Base-by-base conservation (phyloP, 2,888 invertebrate genomes). In the Apomyelois bistriatella region DNA sequence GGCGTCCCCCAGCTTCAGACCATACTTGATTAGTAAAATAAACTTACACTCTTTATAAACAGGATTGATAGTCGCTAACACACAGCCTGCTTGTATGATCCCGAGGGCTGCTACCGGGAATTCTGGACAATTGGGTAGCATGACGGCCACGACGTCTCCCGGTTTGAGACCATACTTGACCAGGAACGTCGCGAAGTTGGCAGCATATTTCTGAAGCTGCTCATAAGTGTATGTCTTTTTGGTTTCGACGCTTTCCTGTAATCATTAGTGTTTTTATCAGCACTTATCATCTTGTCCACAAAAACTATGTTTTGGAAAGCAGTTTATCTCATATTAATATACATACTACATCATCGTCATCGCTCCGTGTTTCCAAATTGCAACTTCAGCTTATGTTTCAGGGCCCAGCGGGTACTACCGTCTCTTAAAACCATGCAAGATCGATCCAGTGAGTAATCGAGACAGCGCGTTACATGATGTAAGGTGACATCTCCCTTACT, bases 41-140 rank as follows among this genome's bases (percentile, higher is more conserved):
- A 50, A 65, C 85, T 85, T 70, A 92, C 92, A 84, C 61, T 92
- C 88, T 59, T 94, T 96, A 68, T 95, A 96, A 62, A 92, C 81
- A 17, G 95, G 95, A 84, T 96, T 96, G n/a, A 95, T 85, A 0
- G 95, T 93, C 0, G 95, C 95, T 15, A 94, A 85, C 6, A 92
- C 72, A 16, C 95, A 82, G 0, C 94, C 95, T 35, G 95, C 95
- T 66, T 94, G 93, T n/a, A 94, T 65, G 9, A 91, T 82, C 0
- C 95, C 96, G 52, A 95, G 79, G 0, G 92, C 82, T 0, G 92
- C 91, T 10, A 95, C 92, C 0, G 93, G 91, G 68, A 93, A 94
- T 77, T 96, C 96, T 0, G 96, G 96, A 50, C 93, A 75, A 73
- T 96, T 96, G 0, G 95, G 95, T 54, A 95, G 65, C 61, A 95